A percentile compares a stretch with the other conserved stretches of the same genome.
phyloP scores from a whole-genome alignment of 2,113 vertebrate species.

The Pungitius pungitius region DNA sequence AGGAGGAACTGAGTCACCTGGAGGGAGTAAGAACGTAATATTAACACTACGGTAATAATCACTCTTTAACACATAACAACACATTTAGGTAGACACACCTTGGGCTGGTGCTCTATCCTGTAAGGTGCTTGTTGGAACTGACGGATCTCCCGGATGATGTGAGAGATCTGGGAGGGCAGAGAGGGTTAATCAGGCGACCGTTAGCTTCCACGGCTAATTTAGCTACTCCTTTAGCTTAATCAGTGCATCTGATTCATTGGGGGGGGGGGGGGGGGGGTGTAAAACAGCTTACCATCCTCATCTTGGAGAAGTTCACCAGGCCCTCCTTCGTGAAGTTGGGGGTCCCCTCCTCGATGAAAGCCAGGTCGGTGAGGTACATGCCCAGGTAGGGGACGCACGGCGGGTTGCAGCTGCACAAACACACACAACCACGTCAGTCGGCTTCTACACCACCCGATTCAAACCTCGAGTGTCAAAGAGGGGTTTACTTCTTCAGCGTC shows the following conservation, averaged over 20 bases:
- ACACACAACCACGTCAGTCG: background rate
- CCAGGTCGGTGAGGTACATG: constrained; percentile 98
- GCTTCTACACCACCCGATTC: too few relatives aligned
- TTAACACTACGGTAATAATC: background rate
- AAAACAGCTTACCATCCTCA: constrained; percentile 92
- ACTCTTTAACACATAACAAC: background rate
- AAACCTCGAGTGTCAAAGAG: too few relatives aligned
- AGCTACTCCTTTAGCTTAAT: too few relatives aligned
- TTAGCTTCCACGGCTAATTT: background rate
- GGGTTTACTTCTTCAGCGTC: constrained; percentile 92
- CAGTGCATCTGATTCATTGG: too few relatives aligned
- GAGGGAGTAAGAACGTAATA: background rate
- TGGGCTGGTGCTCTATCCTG: constrained; percentile 95
- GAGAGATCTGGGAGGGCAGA: constrained; percentile 87
- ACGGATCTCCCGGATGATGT: constrained; percentile 97
- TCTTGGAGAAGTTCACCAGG: constrained; percentile 99
- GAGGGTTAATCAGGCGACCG: background rate
- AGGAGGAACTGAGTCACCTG: constrained; percentile 97
- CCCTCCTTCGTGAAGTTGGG: constrained; percentile 98
- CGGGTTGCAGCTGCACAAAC: constrained; percentile 89
- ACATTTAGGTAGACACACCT: constrained; percentile 77
- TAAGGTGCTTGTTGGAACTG: constrained; percentile 98
- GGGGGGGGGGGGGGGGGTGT: background rate
- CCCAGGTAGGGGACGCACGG: constrained; percentile 97
- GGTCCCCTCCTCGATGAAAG: constrained; percentile 97